Base-by-base conservation (phyloP, 2,113 vertebrate species). In the Emydura subglobosa region DNA sequence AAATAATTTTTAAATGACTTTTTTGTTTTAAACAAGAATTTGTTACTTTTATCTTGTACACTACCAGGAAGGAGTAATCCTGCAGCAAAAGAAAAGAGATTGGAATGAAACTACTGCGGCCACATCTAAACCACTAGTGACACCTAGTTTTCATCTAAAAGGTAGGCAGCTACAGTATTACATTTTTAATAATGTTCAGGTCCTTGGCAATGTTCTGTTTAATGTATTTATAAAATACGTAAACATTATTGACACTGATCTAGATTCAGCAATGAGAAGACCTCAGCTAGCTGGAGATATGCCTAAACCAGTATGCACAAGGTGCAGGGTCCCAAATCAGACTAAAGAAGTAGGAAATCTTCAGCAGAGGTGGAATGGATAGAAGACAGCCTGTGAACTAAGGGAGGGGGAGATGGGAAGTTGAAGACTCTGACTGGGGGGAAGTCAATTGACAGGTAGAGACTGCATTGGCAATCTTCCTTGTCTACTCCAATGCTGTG, bases 91-190 rank as follows among this genome's bases (percentile, higher is more conserved):
- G 82, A 13, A 31, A 86, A 16, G n/a, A 39, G 34, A 42, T 2
- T 25, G n/a, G 55, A 91, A 87, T 51, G 5, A 94, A 95, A 82
- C 25, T 53, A 3, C 39, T 86, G 82, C 51, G 91, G 53, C 25
- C 79, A 96, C 96, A 95, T 93, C 88, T 97, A 91, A 96, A 81
- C 44, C 96, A 91, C 95, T 94, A 95, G 86, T 95, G 97, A 97
- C 97, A 97, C 16, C 97, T 97, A 97, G 94, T 95, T 89, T 95
- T 92, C 93, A 94, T 91, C 72, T 82, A 89, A 93, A 96, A 92
- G 86, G 94, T 7, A 1, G 0, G 34, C 24, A 82, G 59, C 53
- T 90, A 57, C 44, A 82, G 51, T 44, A 29, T 17, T 72, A 68
- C 10, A 16, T 47, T 44, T 76, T 76, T 76, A 39, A 42, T 42